phyloP scores from a whole-genome alignment of 2,797 vertebrate species.

The Babyrousa celebensis region DNA sequence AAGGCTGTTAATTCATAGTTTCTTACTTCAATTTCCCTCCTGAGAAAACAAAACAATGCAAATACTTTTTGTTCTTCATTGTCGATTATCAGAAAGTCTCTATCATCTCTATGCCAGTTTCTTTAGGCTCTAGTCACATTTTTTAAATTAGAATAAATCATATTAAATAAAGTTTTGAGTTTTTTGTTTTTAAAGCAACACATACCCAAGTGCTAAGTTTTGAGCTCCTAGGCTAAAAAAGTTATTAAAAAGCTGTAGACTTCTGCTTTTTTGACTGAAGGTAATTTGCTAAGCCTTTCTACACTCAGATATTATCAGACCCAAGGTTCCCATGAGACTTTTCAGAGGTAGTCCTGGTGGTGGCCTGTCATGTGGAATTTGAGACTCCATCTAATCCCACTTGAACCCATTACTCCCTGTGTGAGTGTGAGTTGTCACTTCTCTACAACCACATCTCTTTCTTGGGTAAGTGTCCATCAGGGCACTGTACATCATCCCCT shows the following conservation, averaged over 20 bases:
- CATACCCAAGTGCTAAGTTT: neutral
- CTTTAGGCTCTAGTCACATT: neutral
- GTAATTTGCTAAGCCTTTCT: neutral
- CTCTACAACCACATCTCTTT: neutral
- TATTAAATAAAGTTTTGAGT: neutral
- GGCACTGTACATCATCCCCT: neutral
- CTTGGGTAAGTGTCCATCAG: neutral
- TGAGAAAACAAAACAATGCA: constrained; percentile 26
- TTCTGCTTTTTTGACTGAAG: neutral
- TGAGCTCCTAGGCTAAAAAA: neutral
- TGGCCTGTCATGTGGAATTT: neutral
- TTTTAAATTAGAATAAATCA: neutral
- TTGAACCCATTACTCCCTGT: neutral
- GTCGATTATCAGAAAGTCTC: constrained; percentile 33
- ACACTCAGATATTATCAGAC: neutral
- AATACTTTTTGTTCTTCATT: neutral
- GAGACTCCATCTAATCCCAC: neutral
- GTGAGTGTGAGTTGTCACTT: neutral
- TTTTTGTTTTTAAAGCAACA: neutral
- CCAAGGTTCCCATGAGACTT: neutral
- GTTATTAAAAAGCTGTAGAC: neutral
- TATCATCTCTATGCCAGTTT: neutral
- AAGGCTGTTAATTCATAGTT: constrained; percentile 65
- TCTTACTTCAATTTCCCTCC: constrained; percentile 38
- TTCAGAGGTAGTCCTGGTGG: neutral